These are phyloP conservation scores for Drosophila peninsularis DNA, from an alignment of 2,888 invertebrate species.

Conservation along the genomic window DNA sequence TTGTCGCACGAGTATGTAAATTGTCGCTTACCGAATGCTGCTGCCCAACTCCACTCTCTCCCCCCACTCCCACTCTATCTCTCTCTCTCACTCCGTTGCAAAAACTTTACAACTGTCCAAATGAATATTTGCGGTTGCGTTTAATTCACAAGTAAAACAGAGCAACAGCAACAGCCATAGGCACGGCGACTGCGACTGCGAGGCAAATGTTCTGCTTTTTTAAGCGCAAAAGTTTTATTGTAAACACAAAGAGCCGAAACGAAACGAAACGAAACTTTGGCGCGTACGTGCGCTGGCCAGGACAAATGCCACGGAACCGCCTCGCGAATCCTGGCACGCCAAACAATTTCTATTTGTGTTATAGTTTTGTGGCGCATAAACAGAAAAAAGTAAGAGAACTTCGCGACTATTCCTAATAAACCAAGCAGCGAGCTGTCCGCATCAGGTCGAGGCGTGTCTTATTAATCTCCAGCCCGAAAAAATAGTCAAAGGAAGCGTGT, in stretches of 20 bases:
- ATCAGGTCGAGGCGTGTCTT: conserved; percentile 39
- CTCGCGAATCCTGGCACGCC: conserved; percentile 8
- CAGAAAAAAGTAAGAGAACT: conserved; percentile 18
- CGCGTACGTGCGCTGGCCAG: conserved; percentile 61
- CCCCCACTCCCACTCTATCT: background rate
- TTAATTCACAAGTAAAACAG: conserved; percentile 84
- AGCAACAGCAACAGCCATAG: conserved; percentile 34
- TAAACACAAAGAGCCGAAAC: conserved; percentile 49
- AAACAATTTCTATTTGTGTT: conserved; percentile 60
- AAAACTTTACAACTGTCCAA: conserved; percentile 84
- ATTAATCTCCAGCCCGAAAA: conserved; percentile 55
- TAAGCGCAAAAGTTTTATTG: conserved; percentile 73
- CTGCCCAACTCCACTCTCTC: background rate
- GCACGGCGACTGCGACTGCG: conserved; percentile 38
- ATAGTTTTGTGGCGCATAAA: conserved; percentile 69
- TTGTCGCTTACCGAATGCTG: conserved; percentile 53
- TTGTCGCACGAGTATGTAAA: conserved; percentile 74
- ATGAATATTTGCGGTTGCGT: conserved; percentile 85
- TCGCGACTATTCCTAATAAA: conserved; percentile 58
- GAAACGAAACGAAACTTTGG: conserved; percentile 53
- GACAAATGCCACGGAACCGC: conserved; percentile 28
- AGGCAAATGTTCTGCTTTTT: conserved; percentile 27
- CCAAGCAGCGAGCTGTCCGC: conserved; percentile 21
- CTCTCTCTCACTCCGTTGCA: conserved; percentile 47
- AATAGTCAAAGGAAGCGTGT: conserved; percentile 25